These are phyloP conservation scores for Drosophila hydei DNA, from an alignment of 1,140 invertebrate genomes.

Conservation along the genomic window DNA sequence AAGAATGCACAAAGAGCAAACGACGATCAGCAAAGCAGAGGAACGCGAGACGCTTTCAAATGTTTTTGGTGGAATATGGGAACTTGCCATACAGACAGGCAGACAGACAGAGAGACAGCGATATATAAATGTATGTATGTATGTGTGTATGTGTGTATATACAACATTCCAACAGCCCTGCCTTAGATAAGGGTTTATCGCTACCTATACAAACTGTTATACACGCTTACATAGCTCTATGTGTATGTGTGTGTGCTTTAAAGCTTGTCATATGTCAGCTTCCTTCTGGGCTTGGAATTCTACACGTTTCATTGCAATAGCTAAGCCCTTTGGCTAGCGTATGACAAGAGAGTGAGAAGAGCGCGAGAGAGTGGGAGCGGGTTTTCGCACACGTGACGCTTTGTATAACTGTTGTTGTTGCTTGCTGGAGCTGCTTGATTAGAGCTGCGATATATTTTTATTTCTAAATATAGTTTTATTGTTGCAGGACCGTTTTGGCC, in stretches of 20 bases:
- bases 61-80: slow-evolving; percentile 46
- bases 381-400: slow-evolving; percentile 33
- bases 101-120: background rate
- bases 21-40: slow-evolving; percentile 58
- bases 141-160: slow-evolving; percentile 2
- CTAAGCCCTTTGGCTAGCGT: slow-evolving; percentile 1
- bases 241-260: slow-evolving; percentile 6
- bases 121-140: background rate
- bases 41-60: slow-evolving; percentile 48
- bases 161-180: slow-evolving; percentile 53
- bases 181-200: slow-evolving; percentile 71
- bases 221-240: background rate
- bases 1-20: slow-evolving; percentile 77
- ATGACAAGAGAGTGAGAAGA: too few species aligned
- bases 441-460: slow-evolving; percentile 15
- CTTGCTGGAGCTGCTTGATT: slow-evolving; percentile 20
- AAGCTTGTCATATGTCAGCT: slow-evolving; percentile 43
- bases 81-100: slow-evolving; percentile 14
- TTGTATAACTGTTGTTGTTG: slow-evolving; percentile 11
- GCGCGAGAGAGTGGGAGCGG: too few species aligned
- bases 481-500: slow-evolving; percentile 5
- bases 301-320: slow-evolving; percentile 21
- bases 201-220: slow-evolving; percentile 13
- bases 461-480: background rate
- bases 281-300: slow-evolving; percentile 40